A percentile compares a stretch with the other conserved stretches of the same genome.
Evolutionary conservation across 2,888 invertebrate genomes (phyloP).

Genomic region (Andrena chrysosceles): DNA sequence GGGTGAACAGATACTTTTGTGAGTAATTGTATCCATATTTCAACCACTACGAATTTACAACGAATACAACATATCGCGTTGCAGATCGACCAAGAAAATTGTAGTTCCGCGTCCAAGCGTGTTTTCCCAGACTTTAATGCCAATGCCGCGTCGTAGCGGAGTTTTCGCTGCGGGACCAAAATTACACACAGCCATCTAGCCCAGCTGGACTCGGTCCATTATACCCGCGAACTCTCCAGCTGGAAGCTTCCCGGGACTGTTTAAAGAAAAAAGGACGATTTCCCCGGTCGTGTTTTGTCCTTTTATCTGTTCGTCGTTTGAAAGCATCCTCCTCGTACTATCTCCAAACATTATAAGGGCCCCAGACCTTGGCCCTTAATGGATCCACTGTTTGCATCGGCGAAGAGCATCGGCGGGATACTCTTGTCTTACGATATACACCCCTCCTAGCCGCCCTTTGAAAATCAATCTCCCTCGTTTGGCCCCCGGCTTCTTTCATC

Average conservation of each 20-base stretch:
- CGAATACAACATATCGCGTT: no score
- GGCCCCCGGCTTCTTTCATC: conserved; percentile 1
- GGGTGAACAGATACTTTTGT: no score
- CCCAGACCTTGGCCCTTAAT: conserved; percentile 71
- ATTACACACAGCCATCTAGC: conserved; percentile 22
- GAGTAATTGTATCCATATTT: no score
- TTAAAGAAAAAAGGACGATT: conserved; percentile 30
- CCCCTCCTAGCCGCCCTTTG: conserved; percentile 43
- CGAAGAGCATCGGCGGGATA: conserved; percentile 64
- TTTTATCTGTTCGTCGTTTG: conserved; percentile 36
- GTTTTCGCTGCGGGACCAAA: conserved; percentile 18
- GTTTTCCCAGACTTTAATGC: background rate
- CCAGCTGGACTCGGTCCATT: conserved; percentile 36
- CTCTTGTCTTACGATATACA: conserved; percentile 52
- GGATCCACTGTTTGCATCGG: conserved; percentile 76
- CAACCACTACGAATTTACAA: no score
- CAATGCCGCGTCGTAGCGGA: background rate
- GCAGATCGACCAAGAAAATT: background rate
- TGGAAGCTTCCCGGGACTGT: conserved; percentile 19
- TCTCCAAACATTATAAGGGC: conserved; percentile 71
- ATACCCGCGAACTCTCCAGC: conserved; percentile 39
- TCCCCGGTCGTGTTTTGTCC: conserved; percentile 39
- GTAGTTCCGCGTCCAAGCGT: background rate
- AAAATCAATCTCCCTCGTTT: conserved; percentile 62
- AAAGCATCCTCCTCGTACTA: conserved; percentile 56